Evolutionary conservation across 1,140 invertebrate genomes (phyloP).

Genomic region (Diprion similis): DNA sequence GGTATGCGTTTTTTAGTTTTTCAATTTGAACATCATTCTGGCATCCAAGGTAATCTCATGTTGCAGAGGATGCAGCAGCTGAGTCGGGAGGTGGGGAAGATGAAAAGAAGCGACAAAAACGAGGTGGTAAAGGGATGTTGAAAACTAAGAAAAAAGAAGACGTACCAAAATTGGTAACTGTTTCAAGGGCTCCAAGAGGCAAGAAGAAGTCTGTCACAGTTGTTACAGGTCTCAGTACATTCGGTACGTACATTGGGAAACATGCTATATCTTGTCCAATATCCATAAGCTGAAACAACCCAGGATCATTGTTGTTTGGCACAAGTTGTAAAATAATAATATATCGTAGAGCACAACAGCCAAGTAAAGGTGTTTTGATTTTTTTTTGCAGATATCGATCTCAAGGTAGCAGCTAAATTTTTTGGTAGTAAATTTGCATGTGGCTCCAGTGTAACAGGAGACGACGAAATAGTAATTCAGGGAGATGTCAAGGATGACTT

Average conservation of each 20-base stretch:
- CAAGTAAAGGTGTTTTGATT: no score
- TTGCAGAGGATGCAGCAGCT: slow-evolving; percentile 62
- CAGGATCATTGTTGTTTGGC: no score
- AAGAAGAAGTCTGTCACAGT: slow-evolving; percentile 99
- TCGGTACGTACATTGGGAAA: slow-evolving; percentile 68
- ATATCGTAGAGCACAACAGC: no score
- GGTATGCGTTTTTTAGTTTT: slow-evolving; percentile 55
- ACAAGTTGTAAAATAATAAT: no score
- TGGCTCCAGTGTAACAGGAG: slow-evolving; percentile 97
- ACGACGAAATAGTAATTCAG: slow-evolving; percentile 99
- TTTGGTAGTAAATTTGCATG: slow-evolving; percentile 98
- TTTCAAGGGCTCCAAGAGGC: slow-evolving; percentile 92
- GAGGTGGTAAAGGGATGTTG: slow-evolving; percentile 81
- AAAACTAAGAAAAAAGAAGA: slow-evolving; percentile 79
- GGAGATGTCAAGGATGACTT: slow-evolving; percentile 97
- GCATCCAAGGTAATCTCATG: slow-evolving; percentile 6
- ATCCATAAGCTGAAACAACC: no score
- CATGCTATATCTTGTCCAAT: no score
- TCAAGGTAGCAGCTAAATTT: slow-evolving; percentile 98
- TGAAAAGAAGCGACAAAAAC: slow-evolving; percentile 89
- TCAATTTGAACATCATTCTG: background rate
- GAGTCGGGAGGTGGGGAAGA: slow-evolving; percentile 79
- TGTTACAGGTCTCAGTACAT: slow-evolving; percentile 85
- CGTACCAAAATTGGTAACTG: slow-evolving; percentile 79
- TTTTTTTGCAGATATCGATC: slow-evolving; percentile 84